phyloP scores from a whole-genome alignment of 1,140 invertebrate genomes.

The Manduca sexta region DNA sequence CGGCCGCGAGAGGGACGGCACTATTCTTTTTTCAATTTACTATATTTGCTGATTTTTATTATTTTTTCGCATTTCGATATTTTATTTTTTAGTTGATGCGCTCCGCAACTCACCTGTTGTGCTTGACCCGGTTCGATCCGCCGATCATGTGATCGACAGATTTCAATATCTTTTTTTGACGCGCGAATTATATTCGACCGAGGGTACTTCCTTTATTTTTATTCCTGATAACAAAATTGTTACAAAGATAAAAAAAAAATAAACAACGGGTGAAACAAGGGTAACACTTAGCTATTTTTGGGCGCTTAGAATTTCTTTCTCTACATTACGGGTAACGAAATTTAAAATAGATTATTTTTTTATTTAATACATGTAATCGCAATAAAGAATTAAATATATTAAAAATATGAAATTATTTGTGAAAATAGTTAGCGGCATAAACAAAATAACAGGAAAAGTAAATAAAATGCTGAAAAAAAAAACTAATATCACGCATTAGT shows the following conservation, averaged over 20 bases:
- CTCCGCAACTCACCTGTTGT: constrained; percentile 71
- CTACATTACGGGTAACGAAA: no score
- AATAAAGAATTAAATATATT: no score
- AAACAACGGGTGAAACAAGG: neutral
- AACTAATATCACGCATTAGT: neutral
- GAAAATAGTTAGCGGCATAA: no score
- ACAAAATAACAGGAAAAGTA: no score
- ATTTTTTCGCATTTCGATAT: constrained; percentile 74
- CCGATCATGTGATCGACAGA: constrained; percentile 67
- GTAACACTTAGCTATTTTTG: no score
- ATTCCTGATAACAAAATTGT: neutral
- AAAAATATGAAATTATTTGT: no score
- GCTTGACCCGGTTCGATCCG: constrained; percentile 70
- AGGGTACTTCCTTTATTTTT: neutral
- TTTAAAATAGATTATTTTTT: no score
- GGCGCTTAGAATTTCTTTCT: no score
- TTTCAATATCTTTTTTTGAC: constrained; percentile 50
- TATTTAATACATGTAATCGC: no score
- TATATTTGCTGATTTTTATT: constrained; percentile 72
- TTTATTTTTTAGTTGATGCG: constrained; percentile 74
- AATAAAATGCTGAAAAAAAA: constrained; percentile 4
- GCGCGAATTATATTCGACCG: neutral
- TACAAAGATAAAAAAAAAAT: no score
- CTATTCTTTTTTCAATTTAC: constrained; percentile 70
- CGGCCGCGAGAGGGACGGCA: constrained; percentile 32